Conservation (phyloP, 2,113 vertebrate species). For the Dicentrarchus labrax region DNA sequence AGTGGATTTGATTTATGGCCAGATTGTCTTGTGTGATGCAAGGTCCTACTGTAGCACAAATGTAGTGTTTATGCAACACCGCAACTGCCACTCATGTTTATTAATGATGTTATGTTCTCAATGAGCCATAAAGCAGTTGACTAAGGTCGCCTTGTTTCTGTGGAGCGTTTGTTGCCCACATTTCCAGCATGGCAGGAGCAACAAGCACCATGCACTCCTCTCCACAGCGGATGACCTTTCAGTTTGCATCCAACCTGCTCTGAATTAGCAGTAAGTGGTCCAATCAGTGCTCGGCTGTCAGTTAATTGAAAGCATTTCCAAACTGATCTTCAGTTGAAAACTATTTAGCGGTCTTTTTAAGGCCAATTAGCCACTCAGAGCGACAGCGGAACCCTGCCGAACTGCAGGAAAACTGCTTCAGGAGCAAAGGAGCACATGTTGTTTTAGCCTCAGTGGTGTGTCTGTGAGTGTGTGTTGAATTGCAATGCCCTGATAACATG, state of each 20-base stretch:
- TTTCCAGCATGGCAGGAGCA: neutral
- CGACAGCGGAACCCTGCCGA: neutral
- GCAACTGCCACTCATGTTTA: constrained; percentile 13
- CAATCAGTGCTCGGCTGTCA: constrained; percentile 44
- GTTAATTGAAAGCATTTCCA: constrained; percentile 60
- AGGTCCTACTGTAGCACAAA: neutral
- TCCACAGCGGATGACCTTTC: constrained; percentile 46
- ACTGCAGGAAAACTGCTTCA: constrained; percentile 16
- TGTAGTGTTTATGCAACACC: neutral
- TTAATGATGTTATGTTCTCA: neutral
- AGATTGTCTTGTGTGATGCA: neutral
- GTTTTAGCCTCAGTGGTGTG: constrained; percentile 3
- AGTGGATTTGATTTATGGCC: constrained; percentile 24
- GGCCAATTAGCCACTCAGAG: constrained; percentile 50
- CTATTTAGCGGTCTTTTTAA: constrained; percentile 53
- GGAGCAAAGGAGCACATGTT: constrained; percentile 1
- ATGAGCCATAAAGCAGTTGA: neutral
- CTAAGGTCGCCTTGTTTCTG: neutral
- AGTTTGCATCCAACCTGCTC: constrained; percentile 20
- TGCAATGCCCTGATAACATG: neutral
- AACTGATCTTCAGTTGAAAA: constrained; percentile 49
- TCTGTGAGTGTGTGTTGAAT: constrained; percentile 17
- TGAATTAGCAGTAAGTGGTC: constrained; percentile 59
- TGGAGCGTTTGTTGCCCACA: neutral
- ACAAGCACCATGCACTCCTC: constrained; percentile 3